Evolutionary conservation across 2,113 vertebrate genomes (phyloP).

Genomic region (Collichthys lucidus): DNA sequence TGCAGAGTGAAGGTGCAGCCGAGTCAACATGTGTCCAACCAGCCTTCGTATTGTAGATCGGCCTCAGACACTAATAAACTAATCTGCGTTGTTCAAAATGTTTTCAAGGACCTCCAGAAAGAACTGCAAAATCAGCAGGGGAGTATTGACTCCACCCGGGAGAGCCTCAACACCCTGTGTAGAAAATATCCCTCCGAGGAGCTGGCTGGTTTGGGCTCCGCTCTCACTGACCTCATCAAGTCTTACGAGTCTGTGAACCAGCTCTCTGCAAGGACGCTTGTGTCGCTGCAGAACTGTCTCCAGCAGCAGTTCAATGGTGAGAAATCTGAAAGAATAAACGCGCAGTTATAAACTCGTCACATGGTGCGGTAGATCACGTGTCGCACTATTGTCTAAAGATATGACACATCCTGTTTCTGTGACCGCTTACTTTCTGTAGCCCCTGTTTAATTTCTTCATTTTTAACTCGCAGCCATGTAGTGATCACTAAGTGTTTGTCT

Average conservation of each 20-base stretch:
- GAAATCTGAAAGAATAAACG: constrained; percentile 27
- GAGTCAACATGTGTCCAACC: background rate
- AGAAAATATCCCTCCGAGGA: constrained; percentile 92
- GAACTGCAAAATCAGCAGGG: constrained; percentile 92
- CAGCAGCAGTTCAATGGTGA: constrained; percentile 93
- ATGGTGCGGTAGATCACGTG: background rate
- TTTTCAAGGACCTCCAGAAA: constrained; percentile 90
- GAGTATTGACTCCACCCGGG: constrained; percentile 88
- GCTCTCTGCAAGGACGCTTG: constrained; percentile 88
- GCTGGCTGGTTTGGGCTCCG: constrained; percentile 88
- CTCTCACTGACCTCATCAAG: constrained; percentile 90
- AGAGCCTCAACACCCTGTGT: constrained; percentile 93
- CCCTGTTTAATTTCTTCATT: background rate
- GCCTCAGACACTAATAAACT: background rate
- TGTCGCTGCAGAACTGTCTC: constrained; percentile 88
- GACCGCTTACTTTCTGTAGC: background rate
- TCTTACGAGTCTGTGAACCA: constrained; percentile 93
- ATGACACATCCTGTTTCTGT: background rate
- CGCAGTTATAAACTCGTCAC: background rate
- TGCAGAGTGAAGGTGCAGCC: constrained; percentile 90
- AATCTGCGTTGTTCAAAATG: background rate
- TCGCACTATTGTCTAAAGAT: background rate
- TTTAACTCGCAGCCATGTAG: background rate
- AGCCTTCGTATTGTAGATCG: background rate
- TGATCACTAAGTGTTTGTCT: background rate